phyloP scores from a whole-genome alignment of 2,888 invertebrate genomes.

The Chrysodeixis includens region DNA sequence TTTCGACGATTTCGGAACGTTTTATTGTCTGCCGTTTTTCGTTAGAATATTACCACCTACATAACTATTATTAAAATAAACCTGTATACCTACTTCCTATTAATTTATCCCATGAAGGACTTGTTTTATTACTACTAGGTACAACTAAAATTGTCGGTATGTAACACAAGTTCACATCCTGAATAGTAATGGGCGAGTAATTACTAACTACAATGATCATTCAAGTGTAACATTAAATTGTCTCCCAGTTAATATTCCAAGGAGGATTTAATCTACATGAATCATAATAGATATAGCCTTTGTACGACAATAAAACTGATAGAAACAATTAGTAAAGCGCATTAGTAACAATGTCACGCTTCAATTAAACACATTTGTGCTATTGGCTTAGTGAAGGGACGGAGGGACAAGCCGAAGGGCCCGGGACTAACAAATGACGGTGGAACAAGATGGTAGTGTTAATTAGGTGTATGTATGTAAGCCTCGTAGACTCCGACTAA shows the following conservation, averaged over 20 bases:
- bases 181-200: neutral
- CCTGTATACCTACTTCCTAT: too few species aligned
- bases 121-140: neutral
- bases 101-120: neutral
- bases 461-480: conserved; percentile 39
- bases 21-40: conserved; percentile 16
- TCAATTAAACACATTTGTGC: conserved; percentile 68
- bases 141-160: neutral
- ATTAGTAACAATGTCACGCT: conserved; percentile 65
- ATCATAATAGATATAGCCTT: conserved; percentile 42
- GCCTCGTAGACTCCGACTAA: conserved; percentile 19
- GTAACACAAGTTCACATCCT: neutral
- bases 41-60: neutral
- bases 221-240: conserved; percentile 24
- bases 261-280: conserved; percentile 40
- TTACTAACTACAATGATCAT: neutral
- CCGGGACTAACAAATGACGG: conserved; percentile 32
- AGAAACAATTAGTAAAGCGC: conserved; percentile 46
- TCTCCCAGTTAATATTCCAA: conserved; percentile 23
- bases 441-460: conserved; percentile 39
- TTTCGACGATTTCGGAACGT: conserved; percentile 8
- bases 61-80: neutral
- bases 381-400: conserved; percentile 61
- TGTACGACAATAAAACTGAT: conserved; percentile 44
- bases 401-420: conserved; percentile 29